Evolutionary conservation across 2,113 vertebrate species (phyloP).

Genomic region (Microcebus lehilahytsara): DNA sequence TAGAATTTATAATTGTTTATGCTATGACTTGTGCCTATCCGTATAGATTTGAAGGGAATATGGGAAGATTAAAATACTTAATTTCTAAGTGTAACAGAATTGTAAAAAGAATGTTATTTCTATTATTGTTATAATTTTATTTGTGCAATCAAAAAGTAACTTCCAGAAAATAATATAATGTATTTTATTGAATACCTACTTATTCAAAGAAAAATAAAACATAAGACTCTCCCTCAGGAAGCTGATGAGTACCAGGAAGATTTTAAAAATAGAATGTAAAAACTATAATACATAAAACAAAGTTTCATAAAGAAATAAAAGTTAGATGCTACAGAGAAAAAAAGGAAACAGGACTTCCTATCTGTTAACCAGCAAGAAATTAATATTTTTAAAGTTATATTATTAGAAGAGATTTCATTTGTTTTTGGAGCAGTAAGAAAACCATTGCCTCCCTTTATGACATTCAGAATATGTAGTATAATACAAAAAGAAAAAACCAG

Average conservation of each 20-base stretch:
- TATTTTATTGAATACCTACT: background rate
- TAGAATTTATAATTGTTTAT: background rate
- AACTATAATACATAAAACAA: background rate
- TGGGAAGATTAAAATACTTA: background rate
- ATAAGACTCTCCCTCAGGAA: background rate
- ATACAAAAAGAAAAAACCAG: background rate
- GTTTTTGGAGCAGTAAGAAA: background rate
- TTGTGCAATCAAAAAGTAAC: background rate
- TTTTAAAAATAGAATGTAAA: background rate
- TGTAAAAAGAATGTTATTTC: background rate
- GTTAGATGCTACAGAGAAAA: background rate
- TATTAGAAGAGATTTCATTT: background rate
- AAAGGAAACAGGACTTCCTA: background rate
- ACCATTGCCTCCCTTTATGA: background rate
- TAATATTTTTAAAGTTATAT: background rate
- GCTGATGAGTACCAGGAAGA: background rate
- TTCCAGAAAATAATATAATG: background rate
- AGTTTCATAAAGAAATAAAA: background rate
- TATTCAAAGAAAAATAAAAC: background rate
- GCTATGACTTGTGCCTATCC: background rate
- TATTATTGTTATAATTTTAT: slow-evolving; percentile 5
- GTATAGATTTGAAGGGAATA: background rate
- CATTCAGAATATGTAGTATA: background rate
- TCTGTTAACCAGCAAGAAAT: background rate
- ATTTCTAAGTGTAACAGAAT: background rate